Evolutionary conservation across 2,888 invertebrate genomes (phyloP).

Genomic region (Ischnura elegans): DNA sequence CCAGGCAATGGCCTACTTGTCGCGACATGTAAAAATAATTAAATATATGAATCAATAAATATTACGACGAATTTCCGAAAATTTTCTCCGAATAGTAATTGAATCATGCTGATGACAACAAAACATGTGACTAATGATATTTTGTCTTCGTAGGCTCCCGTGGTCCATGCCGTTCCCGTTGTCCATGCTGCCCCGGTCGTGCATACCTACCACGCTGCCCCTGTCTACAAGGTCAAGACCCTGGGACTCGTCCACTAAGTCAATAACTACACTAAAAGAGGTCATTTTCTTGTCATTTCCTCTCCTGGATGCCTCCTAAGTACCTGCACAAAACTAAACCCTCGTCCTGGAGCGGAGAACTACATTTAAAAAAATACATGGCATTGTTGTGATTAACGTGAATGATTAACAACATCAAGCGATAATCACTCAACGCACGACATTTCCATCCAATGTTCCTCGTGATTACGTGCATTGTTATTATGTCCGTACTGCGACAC

Average conservation of each 20-base stretch:
- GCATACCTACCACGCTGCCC: constrained; percentile 74
- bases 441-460: neutral
- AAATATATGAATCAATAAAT: no score
- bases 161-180: constrained; percentile 74
- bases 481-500: neutral
- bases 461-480: neutral
- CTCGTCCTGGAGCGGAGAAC: neutral
- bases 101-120: no score
- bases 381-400: constrained; percentile 39
- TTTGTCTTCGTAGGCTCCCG: constrained; percentile 71
- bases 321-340: neutral
- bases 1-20: no score
- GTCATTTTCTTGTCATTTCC: neutral
- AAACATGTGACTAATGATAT: no score
- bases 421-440: neutral
- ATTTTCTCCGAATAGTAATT: no score
- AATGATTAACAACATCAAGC: neutral
- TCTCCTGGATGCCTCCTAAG: neutral
- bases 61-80: no score
- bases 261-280: neutral
- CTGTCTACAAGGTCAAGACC: constrained; percentile 53
- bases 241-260: constrained; percentile 45
- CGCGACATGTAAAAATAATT: no score
- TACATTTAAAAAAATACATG: constrained; percentile 12
- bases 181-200: constrained; percentile 72